phyloP scores from a whole-genome alignment of 2,113 vertebrate genomes.

The Odontophorus gujanensis region DNA sequence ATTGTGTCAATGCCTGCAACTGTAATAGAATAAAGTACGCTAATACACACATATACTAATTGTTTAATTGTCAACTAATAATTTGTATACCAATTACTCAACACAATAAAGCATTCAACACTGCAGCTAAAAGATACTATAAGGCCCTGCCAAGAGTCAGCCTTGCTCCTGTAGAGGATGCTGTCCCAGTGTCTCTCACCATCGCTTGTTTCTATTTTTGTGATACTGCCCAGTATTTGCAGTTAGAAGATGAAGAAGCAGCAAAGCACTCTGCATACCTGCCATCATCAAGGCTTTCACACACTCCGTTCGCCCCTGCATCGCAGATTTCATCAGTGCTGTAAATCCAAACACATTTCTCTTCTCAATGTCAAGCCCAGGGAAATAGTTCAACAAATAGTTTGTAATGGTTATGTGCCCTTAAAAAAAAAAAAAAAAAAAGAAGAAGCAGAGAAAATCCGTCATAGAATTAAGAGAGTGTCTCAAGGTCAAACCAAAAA shows the following conservation, averaged over 20 bases:
- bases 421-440: slow-evolving; percentile 59
- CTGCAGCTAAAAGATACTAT: background rate
- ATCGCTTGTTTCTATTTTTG: background rate
- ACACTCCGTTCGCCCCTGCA: slow-evolving; percentile 93
- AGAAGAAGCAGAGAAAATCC: background rate
- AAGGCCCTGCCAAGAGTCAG: background rate
- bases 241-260: background rate
- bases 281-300: slow-evolving; percentile 92
- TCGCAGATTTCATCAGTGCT: slow-evolving; percentile 95
- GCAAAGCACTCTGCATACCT: slow-evolving; percentile 76
- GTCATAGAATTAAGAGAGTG: background rate
- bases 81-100: background rate
- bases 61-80: background rate
- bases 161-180: background rate
- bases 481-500: background rate
- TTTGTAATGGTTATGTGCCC: slow-evolving; percentile 93
- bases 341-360: slow-evolving; percentile 93
- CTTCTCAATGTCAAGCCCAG: slow-evolving; percentile 90
- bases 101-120: background rate
- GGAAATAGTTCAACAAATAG: slow-evolving; percentile 94
- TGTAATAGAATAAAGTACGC: background rate
- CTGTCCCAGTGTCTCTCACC: background rate
- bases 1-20: background rate
- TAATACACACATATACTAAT: background rate
- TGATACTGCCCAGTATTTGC: background rate